Conservation (phyloP, 2,888 invertebrate species). For the Melieria picta region DNA sequence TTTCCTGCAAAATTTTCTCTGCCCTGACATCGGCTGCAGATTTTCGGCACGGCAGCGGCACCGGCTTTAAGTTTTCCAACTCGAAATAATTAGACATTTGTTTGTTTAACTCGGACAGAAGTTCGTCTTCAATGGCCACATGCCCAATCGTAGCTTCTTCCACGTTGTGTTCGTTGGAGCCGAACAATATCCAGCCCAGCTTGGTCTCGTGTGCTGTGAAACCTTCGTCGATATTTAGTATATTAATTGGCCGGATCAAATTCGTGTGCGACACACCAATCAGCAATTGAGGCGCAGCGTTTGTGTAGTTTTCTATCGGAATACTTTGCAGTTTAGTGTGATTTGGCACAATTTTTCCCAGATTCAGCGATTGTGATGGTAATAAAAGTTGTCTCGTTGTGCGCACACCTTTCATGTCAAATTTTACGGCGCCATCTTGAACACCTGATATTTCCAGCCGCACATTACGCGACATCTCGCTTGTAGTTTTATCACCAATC, state of each 20-base stretch:
- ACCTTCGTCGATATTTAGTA: constrained; percentile 1
- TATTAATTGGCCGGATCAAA: not conserved
- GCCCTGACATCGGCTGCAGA: constrained; percentile 4
- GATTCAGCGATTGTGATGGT: constrained; percentile 4
- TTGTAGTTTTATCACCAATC: constrained; percentile 4
- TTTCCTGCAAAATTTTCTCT: not conserved
- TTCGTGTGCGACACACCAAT: constrained; percentile 7
- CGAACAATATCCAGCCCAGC: constrained; percentile 8
- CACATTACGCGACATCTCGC: constrained; percentile 1
- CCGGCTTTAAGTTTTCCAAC: constrained; percentile 8
- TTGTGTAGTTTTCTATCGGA: constrained; percentile 3
- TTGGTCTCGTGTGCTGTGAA: constrained; percentile 2
- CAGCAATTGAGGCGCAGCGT: constrained; percentile 3
- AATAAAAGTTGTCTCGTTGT: constrained; percentile 3
- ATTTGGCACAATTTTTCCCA: not conserved
- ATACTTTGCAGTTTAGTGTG: not conserved
- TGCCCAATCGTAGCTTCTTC: not conserved
- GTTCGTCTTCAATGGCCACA: not conserved
- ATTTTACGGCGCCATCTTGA: not conserved
- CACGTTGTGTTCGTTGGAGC: not conserved
- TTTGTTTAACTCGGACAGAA: not conserved
- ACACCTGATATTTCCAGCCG: constrained; percentile 1
- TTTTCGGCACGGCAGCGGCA: not conserved
- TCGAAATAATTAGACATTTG: not conserved
- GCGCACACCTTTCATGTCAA: constrained; percentile 6